Evolutionary conservation across 2,888 invertebrate species (phyloP), one percentile per base, ranked within the genome.

Genomic region (Lasioglossum vierecki): DNA sequence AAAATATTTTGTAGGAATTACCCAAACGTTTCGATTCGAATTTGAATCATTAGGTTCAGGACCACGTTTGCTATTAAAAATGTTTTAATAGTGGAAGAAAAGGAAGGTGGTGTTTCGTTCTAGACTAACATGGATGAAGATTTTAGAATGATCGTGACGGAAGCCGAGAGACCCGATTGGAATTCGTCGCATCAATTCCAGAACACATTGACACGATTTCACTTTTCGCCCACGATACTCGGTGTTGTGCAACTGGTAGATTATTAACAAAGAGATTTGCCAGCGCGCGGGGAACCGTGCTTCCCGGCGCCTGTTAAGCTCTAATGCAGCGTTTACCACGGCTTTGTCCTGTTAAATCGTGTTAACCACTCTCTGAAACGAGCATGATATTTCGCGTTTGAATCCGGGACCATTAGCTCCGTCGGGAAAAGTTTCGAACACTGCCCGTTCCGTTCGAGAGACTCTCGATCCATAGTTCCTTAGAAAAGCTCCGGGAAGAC

Each of bases 201-300:
- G 15, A 30, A 72, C 71, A 46, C 44, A 30, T 46, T 8, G 71
- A n/a, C 71, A 18, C 44, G 71, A 72, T 72, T 72, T 72, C 71
- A 72, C 71, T 72, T 72, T 72, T 46, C 71, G 46, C 26, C n/a
- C 46, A 30, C 26, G 41, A 72, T 46, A 46, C 8, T 15, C 46
- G 15, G 8, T 72, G 71, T 79, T 63, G 35, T 72, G 80, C 75
- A 60, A 70, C 74, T 77, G 77, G 66, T 75, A 26, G 44, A 70
- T 84, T 85, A 85, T 85, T 80, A 85, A 78, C 79, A 86, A 77
- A 49, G 80, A 66, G 76, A 68, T 81, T 76, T 41, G 49, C 46
- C 53, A 9, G 15, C 26, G 11, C 30, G 57, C 41, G 13, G 11
- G 49, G 39, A 63, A 46, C 57, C 63, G 39, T 39, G 60, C n/a